Base-by-base conservation (phyloP, 2,113 vertebrate species). In the Turdus rufiventris region DNA sequence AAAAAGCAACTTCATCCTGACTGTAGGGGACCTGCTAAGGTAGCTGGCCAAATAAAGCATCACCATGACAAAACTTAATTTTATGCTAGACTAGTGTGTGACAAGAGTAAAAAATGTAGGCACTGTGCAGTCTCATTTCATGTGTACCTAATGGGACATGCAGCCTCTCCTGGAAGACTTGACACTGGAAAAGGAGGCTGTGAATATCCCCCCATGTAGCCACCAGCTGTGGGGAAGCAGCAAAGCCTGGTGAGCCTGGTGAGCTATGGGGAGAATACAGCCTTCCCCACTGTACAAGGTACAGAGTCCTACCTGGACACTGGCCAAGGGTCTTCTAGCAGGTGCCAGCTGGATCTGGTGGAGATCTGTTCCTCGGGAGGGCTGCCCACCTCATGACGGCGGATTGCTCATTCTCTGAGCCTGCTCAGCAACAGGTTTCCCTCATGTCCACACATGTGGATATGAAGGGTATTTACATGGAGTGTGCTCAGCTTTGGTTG, bases 401-500 rank as follows among this genome's bases (percentile, higher is more conserved):
- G 23, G 40, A 54, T 18, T 19, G 3, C 45, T 63, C 2, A 0
- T 14, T 51, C 9, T 48, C 12, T 0, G 2, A 45, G 18, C 23
- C 77, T 68, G 12, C 42, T 68, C 72, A 68, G 45, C 24, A 25
- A 25, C 2, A 4, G 14, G 6, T 31, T 72, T 43, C 28, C 18
- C 45, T 38, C 1, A 0, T 11, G 6, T 10, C 12, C 25, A 23
- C 0, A 1, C 12, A 12, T 6, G 9, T 4, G 8, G 10, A 23
- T 50, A 29, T 1, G 0, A 50, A 34, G 15, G 34, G 16, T 21
- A 6, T 56, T 75, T 85, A 54, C 26, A 33, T 42, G 29, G 56
- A 34, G 26, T 50, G 16, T 2, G 1, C 25, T 66, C 0, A 0
- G 14, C 20, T 79, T 73, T 36, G 1, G 1, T 54, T 8, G 1